Base-by-base conservation (phyloP, 2,888 invertebrate species). In the Panzeria rudis region DNA sequence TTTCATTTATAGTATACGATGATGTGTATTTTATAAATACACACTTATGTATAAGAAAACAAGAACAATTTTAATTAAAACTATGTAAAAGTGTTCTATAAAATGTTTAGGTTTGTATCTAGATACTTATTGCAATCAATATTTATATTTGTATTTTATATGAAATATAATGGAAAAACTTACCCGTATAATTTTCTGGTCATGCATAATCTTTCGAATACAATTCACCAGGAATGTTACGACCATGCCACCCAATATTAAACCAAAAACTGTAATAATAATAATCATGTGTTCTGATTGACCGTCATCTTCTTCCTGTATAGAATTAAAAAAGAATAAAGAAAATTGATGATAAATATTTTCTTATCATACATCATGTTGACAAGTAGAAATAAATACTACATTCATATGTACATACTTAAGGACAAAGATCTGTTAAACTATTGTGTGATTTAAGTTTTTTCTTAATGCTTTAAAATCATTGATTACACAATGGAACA, bases 141-240 rank as follows among this genome's bases (percentile, higher is more conserved):
- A 35, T 77, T 59, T 38, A 17, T 38, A 29, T 50, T 25, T 61
- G 47, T 77, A 2, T 29, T 8, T 15, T 29, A 13, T 44, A 5
- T 44, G 20, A 13, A 32, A 20, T 56, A 6, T 59, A 50, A 59
- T 35, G 20, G n/a, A 7, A 73, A 23, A 82, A 93, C 94, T 94
- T 93, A 97, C 97, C 95, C 96, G 96, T 89, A 97, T 97, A 89
- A 97, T 95, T 89, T 95, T 95, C 90, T 97, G 97, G 93, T 98
- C 97, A 91, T 96, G 95, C 89, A 97, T 95, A 50, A 98, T 94
- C 91, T 98, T 98, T 88, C 96, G 94, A 87, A 96, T 94, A 92
- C 98, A 98, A 90, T 97, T 97, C 93, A 97, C 97, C 86, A 97
- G 94, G 92, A 98, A 97, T 54, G 97, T 96, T 90, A 96, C 95